These are phyloP conservation scores for Saxicola maurus DNA, from an alignment of 2,797 vertebrate genomes.

Conservation along the genomic window DNA sequence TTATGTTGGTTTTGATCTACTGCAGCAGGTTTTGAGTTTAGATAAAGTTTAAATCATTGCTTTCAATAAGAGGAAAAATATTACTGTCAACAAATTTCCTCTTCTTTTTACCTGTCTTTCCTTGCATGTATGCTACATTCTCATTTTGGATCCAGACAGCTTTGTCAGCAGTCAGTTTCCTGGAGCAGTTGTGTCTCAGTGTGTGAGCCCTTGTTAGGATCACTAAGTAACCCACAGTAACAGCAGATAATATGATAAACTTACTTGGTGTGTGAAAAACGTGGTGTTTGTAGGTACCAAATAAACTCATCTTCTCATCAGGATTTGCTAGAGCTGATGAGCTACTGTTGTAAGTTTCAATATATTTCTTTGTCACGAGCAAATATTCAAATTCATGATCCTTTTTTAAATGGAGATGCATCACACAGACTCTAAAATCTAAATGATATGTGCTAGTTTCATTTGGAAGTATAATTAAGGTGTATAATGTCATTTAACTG, in stretches of 20 bases:
- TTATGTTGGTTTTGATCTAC: neutral
- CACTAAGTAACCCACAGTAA: neutral
- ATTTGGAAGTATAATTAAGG: slow-evolving; percentile 71
- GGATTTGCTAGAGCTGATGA: neutral
- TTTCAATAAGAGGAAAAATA: neutral
- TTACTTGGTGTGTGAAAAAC: neutral
- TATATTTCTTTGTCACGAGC: neutral
- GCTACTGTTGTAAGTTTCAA: neutral
- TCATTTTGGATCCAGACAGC: neutral
- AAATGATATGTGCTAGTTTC: slow-evolving; percentile 57
- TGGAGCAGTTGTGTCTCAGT: neutral
- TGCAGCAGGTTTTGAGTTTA: neutral
- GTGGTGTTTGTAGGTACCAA: neutral
- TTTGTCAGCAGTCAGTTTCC: neutral
- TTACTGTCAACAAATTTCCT: neutral
- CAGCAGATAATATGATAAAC: neutral
- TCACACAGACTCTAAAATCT: slow-evolving; percentile 36
- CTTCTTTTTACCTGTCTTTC: neutral
- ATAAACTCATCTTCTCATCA: neutral
- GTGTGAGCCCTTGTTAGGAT: neutral
- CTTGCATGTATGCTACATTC: neutral
- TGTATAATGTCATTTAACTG: slow-evolving; percentile 70
- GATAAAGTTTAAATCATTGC: neutral
- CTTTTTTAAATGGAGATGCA: slow-evolving; percentile 52
- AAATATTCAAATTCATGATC: slow-evolving; percentile 15